Evolutionary conservation across 2,113 vertebrate genomes (phyloP).

Genomic region (Hassar affinis): DNA sequence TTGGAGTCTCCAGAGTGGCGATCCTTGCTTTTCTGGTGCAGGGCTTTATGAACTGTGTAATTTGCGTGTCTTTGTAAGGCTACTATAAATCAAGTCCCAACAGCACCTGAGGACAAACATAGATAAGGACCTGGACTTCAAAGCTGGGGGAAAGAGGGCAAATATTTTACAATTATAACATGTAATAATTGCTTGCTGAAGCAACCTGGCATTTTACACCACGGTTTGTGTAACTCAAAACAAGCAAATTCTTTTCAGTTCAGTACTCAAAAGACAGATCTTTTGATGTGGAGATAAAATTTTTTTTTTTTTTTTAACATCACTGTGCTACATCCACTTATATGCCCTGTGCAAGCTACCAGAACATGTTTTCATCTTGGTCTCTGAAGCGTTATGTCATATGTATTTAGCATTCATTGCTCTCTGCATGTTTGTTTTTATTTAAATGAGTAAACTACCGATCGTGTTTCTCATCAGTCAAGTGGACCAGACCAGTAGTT

Average conservation of each 20-base stretch:
- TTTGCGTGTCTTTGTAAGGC: constrained; percentile 56
- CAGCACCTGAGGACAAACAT: constrained; percentile 55
- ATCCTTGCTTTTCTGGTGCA: constrained; percentile 50
- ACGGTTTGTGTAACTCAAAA: constrained; percentile 37
- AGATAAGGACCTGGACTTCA: constrained; percentile 61
- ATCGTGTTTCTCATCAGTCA: neutral
- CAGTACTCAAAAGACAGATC: neutral
- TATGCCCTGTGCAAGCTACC: neutral
- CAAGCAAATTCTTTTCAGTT: constrained; percentile 8
- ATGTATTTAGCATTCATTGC: constrained; percentile 9
- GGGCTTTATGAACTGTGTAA: constrained; percentile 50
- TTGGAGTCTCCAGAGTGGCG: constrained; percentile 58
- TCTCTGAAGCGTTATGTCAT: constrained; percentile 10
- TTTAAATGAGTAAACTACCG: neutral
- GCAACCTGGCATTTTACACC: constrained; percentile 30
- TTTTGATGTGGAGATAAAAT: neutral
- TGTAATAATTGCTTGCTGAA: constrained; percentile 50
- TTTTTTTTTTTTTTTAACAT: neutral
- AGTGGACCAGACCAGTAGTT: neutral
- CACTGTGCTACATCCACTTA: neutral
- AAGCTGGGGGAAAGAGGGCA: constrained; percentile 55
- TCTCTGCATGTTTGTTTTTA: too few species aligned
- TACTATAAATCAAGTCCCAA: constrained; percentile 57
- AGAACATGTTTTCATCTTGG: constrained; percentile 50
- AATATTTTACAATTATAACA: constrained; percentile 65